Conservation (phyloP, 2,888 invertebrate genomes). For the Clitarchus hookeri region DNA sequence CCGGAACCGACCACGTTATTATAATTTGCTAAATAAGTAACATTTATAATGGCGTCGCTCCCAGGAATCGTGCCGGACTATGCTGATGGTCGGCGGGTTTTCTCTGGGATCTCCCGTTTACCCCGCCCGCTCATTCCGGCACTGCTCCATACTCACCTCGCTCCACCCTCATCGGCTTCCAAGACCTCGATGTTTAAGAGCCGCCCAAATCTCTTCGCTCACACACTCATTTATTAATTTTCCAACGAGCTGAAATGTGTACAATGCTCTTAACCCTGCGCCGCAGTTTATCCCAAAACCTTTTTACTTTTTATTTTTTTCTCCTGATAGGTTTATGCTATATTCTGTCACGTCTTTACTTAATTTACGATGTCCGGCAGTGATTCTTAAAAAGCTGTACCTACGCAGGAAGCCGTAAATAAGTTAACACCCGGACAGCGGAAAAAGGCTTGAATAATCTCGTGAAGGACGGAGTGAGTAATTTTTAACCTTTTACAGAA, state of each 20-base stretch:
- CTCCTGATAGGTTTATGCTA: not conserved
- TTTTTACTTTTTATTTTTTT: not conserved
- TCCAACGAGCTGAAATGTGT: not conserved
- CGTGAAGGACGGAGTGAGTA: not conserved
- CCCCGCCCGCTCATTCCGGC: no score
- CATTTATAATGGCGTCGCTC: not conserved
- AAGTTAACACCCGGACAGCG: conserved; percentile 2
- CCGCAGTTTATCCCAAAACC: not conserved
- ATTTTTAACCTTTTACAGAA: not conserved
- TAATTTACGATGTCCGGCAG: not conserved
- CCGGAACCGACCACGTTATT: no score
- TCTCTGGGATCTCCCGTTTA: no score
- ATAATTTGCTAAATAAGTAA: not conserved
- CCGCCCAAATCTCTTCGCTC: no score
- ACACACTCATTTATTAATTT: not conserved
- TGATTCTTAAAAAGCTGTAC: not conserved
- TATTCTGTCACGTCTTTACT: not conserved
- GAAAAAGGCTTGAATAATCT: not conserved
- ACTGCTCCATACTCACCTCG: no score
- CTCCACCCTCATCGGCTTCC: no score
- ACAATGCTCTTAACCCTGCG: not conserved
- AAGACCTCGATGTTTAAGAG: no score
- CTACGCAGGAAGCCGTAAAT: not conserved
- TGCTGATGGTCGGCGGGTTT: no score
- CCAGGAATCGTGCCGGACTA: no score